phyloP scores from a whole-genome alignment of 2,797 vertebrate genomes.

The Lagocephalus sceleratus region DNA sequence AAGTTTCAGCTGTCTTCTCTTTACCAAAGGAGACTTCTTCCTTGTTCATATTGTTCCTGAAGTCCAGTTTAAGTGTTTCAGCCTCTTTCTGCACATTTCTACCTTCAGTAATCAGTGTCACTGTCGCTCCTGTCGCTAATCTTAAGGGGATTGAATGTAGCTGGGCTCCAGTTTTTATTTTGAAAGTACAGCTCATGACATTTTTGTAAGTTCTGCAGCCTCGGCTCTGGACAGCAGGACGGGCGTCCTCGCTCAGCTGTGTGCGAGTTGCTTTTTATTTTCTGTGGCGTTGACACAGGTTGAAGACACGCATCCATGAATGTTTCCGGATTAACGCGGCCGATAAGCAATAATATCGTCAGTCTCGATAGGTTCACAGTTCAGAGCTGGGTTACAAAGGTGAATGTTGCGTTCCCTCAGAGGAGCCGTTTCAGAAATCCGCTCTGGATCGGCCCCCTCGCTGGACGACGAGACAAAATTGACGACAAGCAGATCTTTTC shows the following conservation, averaged over 20 bases:
- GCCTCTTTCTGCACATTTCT: conserved; percentile 34
- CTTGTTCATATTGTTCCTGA: conserved; percentile 39
- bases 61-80: conserved; percentile 38
- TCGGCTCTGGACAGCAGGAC: too few relatives aligned
- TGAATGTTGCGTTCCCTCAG: too few relatives aligned
- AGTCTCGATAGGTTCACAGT: conserved; percentile 21
- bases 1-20: conserved; percentile 69
- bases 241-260: too few relatives aligned
- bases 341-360: conserved; percentile 1
- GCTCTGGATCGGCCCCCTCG: too few relatives aligned
- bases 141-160: conserved; percentile 71
- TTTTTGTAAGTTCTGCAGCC: neutral
- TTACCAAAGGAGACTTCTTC: conserved; percentile 84
- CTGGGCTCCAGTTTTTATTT: conserved; percentile 48
- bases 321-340: too few relatives aligned
- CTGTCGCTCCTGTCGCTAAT: conserved; percentile 23
- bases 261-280: too few relatives aligned
- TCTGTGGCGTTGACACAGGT: too few relatives aligned
- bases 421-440: too few relatives aligned
- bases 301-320: too few relatives aligned
- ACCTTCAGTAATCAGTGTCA: conserved; percentile 32
- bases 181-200: neutral
- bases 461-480: neutral
- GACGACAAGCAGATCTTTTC: neutral
- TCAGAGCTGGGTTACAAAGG: too few relatives aligned